Evolutionary conservation across 2,113 vertebrate species (phyloP).

Genomic region (Pedetes capensis): DNA sequence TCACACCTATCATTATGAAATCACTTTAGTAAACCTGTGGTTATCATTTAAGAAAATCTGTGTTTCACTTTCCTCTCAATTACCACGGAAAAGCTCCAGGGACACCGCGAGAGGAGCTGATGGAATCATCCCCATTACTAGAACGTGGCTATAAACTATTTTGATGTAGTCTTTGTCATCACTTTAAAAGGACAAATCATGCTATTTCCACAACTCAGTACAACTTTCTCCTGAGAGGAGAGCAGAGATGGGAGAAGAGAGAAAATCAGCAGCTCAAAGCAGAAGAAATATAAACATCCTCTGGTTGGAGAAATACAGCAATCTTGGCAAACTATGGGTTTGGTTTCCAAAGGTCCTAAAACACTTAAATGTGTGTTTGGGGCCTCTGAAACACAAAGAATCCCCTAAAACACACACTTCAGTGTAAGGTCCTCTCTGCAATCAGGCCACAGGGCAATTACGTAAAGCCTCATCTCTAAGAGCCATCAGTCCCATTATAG

Average conservation of each 20-base stretch:
- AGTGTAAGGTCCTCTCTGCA: background rate
- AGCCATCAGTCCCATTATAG: background rate
- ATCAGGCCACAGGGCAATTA: background rate
- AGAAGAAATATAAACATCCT: background rate
- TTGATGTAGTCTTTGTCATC: background rate
- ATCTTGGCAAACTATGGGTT: background rate
- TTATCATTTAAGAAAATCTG: slow-evolving; percentile 22
- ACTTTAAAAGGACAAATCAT: background rate
- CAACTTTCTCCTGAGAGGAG: background rate
- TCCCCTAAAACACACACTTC: background rate
- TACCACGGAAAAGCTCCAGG: background rate
- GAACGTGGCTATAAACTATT: background rate
- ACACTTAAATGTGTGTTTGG: too few relatives aligned
- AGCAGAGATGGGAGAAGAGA: background rate
- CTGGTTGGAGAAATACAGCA: background rate
- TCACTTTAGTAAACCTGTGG: slow-evolving; percentile 24
- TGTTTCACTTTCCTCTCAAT: slow-evolving; percentile 57
- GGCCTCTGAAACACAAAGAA: background rate
- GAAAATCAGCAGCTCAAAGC: background rate
- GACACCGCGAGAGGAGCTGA: background rate
- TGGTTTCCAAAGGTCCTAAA: too few relatives aligned
- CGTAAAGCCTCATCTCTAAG: background rate
- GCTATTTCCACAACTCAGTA: background rate
- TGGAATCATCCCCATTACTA: background rate
- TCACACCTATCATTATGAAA: background rate